These are phyloP conservation scores for Nasonia giraulti DNA, from an alignment of 1,140 invertebrate genomes.

Conservation along the genomic window DNA sequence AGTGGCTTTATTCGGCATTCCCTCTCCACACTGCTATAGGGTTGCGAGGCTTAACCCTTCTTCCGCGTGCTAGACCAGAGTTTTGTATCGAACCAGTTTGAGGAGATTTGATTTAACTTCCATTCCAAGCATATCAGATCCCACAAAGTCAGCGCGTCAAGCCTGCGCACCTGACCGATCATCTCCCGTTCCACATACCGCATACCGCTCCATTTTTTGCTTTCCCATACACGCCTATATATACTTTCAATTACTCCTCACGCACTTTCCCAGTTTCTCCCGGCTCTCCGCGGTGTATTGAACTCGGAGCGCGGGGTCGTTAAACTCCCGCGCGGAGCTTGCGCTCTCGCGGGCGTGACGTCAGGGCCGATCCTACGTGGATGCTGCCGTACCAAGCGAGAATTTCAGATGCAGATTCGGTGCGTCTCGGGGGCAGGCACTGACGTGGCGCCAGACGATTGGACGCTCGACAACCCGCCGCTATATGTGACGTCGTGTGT, in stretches of 20 bases:
- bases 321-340: slow-evolving; percentile 60
- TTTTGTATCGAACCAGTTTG: neutral
- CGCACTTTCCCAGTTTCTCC: slow-evolving; percentile 34
- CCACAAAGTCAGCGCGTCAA: too few species aligned
- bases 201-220: neutral
- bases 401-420: neutral
- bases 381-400: neutral
- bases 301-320: slow-evolving; percentile 69
- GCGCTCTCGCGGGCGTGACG: slow-evolving; percentile 61
- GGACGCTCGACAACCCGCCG: slow-evolving; percentile 51
- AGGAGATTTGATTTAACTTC: neutral
- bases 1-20: neutral
- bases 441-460: slow-evolving; percentile 66
- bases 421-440: slow-evolving; percentile 57
- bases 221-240: neutral
- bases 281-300: slow-evolving; percentile 64
- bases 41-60: neutral
- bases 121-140: too few species aligned
- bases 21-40: neutral
- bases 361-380: slow-evolving; percentile 59
- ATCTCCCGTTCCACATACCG: too few species aligned
- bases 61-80: neutral
- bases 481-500: slow-evolving; percentile 61
- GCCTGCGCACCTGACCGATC: too few species aligned
- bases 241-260: neutral